Evolutionary conservation across 2,888 invertebrate species (phyloP).

Genomic region (Stenodema calcarata): DNA sequence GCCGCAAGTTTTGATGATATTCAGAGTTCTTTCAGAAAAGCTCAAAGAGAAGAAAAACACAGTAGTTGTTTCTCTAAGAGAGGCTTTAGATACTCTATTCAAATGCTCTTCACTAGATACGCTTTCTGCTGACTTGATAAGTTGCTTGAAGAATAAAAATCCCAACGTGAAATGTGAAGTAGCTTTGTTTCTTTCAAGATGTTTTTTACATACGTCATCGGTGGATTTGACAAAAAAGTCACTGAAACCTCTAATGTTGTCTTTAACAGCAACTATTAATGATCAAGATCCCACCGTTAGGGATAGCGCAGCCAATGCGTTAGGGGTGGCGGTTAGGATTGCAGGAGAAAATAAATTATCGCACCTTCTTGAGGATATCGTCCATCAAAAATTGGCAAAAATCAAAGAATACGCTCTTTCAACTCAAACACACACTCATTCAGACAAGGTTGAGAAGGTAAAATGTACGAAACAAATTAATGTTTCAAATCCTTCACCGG

Average conservation of each 20-base stretch:
- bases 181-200: background rate
- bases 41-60: background rate
- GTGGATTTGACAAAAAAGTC: background rate
- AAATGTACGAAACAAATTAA: too few relatives aligned
- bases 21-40: slow-evolving; percentile 3
- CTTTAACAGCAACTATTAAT: background rate
- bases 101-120: background rate
- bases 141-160: background rate
- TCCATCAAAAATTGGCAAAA: background rate
- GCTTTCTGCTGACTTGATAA: background rate
- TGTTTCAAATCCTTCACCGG: too few relatives aligned
- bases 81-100: background rate
- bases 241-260: background rate
- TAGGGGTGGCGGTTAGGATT: background rate
- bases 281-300: slow-evolving; percentile 21
- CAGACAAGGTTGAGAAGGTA: background rate
- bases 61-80: background rate
- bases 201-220: background rate
- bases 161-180: slow-evolving; percentile 15
- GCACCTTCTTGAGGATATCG: background rate
- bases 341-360: background rate
- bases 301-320: background rate
- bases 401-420: background rate
- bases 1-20: background rate
- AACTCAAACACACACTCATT: background rate